These are phyloP conservation scores for Cosmia trapezina DNA, from an alignment of 2,888 invertebrate species.

Conservation along the genomic window DNA sequence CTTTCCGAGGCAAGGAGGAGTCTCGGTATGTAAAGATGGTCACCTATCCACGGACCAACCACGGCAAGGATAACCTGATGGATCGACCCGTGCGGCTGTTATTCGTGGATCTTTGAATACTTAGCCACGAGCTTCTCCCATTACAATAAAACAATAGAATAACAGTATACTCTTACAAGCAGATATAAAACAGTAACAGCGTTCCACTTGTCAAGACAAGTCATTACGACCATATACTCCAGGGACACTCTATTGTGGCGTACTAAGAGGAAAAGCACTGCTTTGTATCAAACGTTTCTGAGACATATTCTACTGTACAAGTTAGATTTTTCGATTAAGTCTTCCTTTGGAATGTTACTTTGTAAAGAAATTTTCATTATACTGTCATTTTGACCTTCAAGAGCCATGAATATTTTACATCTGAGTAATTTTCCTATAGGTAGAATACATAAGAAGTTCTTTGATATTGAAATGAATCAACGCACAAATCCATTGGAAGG, in stretches of 20 bases:
- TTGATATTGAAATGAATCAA: constrained; percentile 31
- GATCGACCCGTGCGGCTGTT: no score
- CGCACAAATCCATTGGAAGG: constrained; percentile 5
- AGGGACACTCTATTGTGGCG: constrained; percentile 12
- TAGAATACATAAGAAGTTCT: not conserved
- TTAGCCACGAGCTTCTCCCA: no score
- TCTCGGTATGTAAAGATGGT: no score
- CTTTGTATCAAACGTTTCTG: constrained; percentile 1
- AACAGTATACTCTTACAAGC: not conserved
- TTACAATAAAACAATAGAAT: not conserved
- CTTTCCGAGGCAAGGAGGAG: no score
- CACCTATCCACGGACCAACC: no score
- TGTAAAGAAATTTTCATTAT: not conserved
- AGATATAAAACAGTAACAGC: not conserved
- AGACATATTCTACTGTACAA: not conserved
- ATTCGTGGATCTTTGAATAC: no score
- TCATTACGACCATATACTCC: constrained; percentile 14
- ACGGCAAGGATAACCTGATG: no score
- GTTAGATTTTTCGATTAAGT: not conserved
- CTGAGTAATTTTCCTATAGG: not conserved
- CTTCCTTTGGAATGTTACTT: not conserved
- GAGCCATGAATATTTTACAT: not conserved
- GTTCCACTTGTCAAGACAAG: not conserved
- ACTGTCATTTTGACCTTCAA: not conserved
- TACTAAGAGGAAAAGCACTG: constrained; percentile 21